Evolutionary conservation across 2,888 invertebrate species (phyloP), one percentile per base, ranked within the genome.

Genomic region (Monopis laevigella): DNA sequence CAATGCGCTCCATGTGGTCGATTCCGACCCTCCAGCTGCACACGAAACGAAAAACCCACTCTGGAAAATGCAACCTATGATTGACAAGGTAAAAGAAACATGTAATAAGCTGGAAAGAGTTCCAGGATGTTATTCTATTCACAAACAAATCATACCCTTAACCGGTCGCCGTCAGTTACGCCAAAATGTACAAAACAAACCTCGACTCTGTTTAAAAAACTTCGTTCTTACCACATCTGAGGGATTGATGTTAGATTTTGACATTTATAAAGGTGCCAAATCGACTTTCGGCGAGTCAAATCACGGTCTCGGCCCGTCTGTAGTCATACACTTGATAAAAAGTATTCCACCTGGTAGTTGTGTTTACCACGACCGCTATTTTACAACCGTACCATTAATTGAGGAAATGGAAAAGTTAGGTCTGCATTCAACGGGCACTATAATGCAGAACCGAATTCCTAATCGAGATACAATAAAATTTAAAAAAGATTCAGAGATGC

Each of bases 311-410:
- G 48, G 46, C 3, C 35, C 43, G 18, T 36, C 39, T 35, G 44
- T 46, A 30, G 40, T 49, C 40, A 28, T 49, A 18, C 45, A 45
- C 18, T 39, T 49, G 11, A 11, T 39, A 7, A 30, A 48, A 39
- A 42, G 44, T 18, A 41, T 46, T 17, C 41, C 39, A 38, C 41
- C 44, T 16, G 32, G 29, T 13, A 41, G 43, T 28, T 43, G 44
- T 29, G 29, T 44, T 14, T 44, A 44, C 24, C 38, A 38, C 14
- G 44, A 44, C 38, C 16, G 41, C 5, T 41, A 41, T 30, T 44
- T 44, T 28, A 44, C 44, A 7, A 44, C 44, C 10, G 28, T 41
- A n/a, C 26, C 41, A 8, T 24, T 44, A 28, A 21, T 30, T n/a
- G 39, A 41, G 16, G 28, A 29, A 34, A 16, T 44, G 27, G 12